phyloP scores from a whole-genome alignment of 2,113 vertebrate genomes.

The Ochotona curzoniae region DNA sequence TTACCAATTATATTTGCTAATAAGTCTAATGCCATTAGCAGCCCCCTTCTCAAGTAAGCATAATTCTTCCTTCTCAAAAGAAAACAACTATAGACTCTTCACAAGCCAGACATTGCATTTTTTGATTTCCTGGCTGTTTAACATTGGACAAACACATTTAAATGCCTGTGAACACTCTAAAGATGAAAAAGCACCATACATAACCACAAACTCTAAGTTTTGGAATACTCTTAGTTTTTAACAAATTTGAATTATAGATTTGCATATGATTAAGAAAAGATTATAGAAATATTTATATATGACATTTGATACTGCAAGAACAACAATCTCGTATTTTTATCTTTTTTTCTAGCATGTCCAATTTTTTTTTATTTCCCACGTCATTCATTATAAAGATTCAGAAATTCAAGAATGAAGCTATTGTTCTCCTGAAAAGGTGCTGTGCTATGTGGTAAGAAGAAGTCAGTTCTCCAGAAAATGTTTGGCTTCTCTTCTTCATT shows the following conservation, averaged over 20 bases:
- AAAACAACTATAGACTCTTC: neutral
- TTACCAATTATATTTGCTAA: too few species aligned
- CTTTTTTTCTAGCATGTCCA: neutral
- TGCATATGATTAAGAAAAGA: neutral
- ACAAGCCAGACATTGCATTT: neutral
- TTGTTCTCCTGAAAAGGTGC: neutral
- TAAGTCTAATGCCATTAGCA: too few species aligned
- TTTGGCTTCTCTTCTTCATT: neutral
- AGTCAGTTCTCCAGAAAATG: neutral
- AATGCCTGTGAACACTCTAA: neutral
- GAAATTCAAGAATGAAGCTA: neutral
- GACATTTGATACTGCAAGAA: neutral
- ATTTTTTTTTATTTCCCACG: neutral
- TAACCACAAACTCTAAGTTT: neutral
- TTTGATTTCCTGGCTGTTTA: neutral
- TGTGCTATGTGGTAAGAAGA: neutral
- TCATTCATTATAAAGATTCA: neutral
- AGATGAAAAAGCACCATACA: neutral
- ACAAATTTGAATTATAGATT: neutral
- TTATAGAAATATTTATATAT: neutral
- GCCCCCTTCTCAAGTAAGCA: too few species aligned
- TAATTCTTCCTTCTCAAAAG: too few species aligned
- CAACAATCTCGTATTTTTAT: neutral
- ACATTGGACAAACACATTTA: neutral
- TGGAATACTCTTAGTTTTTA: neutral